Conservation (phyloP, 2,113 vertebrate genomes). For the Ellobius talpinus region DNA sequence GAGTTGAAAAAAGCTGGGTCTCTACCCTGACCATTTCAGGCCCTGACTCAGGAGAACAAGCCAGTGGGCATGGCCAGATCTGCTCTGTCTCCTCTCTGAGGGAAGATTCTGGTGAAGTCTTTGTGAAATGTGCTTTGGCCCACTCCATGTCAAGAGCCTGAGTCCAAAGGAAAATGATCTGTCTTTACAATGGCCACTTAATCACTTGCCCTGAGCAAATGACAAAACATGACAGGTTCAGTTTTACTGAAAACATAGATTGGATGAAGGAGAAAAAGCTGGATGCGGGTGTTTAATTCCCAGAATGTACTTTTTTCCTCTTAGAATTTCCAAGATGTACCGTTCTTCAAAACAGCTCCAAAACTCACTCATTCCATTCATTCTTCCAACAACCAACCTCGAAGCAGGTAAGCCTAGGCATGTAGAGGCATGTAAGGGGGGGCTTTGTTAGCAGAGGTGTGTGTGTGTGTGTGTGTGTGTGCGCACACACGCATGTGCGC, state of each 20-base stretch:
- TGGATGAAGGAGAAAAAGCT: neutral
- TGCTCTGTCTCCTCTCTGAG: neutral
- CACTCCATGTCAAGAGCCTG: neutral
- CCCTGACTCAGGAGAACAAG: neutral
- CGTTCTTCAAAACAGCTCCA: neutral
- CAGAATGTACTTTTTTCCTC: neutral
- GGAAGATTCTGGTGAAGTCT: conserved; percentile 29
- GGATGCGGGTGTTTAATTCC: neutral
- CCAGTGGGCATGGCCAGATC: neutral
- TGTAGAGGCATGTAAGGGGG: neutral
- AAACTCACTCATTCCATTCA: neutral
- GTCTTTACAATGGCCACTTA: neutral
- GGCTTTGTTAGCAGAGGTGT: neutral
- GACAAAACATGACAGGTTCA: neutral
- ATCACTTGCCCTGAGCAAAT: conserved; percentile 25
- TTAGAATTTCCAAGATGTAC: neutral
- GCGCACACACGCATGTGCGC: too few species aligned
- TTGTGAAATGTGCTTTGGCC: neutral
- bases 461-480: accelerated
- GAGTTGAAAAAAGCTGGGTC: neutral
- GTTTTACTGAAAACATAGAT: conserved; percentile 8
- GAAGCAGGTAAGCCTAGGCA: neutral
- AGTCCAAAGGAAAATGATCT: conserved; percentile 21
- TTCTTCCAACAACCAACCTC: neutral
- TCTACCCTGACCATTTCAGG: neutral